phyloP scores from a whole-genome alignment of 2,797 vertebrate species.

The Pterois miles region DNA sequence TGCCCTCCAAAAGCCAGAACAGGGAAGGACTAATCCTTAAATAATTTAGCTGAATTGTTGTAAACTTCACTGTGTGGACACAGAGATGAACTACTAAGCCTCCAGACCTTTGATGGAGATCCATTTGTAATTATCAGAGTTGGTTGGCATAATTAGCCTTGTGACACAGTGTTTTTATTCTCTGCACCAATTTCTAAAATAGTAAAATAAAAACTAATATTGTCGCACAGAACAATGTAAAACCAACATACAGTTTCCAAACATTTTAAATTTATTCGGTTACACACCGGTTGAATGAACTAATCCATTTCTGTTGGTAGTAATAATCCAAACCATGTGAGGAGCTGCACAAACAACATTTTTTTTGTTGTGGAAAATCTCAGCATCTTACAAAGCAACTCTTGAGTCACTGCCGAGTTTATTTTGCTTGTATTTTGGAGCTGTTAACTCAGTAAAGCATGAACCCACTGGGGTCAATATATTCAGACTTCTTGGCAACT shows the following conservation, averaged over 20 bases:
- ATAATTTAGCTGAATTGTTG: slow-evolving; percentile 20
- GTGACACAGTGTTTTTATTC: neutral
- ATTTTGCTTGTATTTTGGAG: slow-evolving; percentile 35
- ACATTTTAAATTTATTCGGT: neutral
- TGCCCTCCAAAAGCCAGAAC: neutral
- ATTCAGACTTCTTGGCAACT: slow-evolving; percentile 50
- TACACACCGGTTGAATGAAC: slow-evolving; percentile 3
- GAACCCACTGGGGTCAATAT: slow-evolving; percentile 36
- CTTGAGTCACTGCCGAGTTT: slow-evolving; percentile 13
- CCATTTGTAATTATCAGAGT: neutral
- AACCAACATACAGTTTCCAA: neutral
- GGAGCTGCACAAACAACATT: neutral
- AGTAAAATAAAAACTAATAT: neutral
- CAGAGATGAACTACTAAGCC: neutral
- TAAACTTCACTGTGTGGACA: neutral
- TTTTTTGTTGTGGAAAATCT: neutral
- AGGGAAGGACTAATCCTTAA: slow-evolving; percentile 33
- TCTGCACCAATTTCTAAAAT: neutral
- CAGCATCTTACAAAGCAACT: neutral
- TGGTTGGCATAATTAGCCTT: neutral
- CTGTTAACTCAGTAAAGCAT: slow-evolving; percentile 25
- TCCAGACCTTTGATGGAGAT: neutral
- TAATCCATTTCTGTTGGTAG: slow-evolving; percentile 12
- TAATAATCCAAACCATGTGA: slow-evolving; percentile 3
- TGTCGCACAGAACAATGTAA: neutral